Evolutionary conservation across 2,888 invertebrate genomes (phyloP), one percentile per base, ranked within the genome.

Genomic region (Epicampocera succincta): DNA sequence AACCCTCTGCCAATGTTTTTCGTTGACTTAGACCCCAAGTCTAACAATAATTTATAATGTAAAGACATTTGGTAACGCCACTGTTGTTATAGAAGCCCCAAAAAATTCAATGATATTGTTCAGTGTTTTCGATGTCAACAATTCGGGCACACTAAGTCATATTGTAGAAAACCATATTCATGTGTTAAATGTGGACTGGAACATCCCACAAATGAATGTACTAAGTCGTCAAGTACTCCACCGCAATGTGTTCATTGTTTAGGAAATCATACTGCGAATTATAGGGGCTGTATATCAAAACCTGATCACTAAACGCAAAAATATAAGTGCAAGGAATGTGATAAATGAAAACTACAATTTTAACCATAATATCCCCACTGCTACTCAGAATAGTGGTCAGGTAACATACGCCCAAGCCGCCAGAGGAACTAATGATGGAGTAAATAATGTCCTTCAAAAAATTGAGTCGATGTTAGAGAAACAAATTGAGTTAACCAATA

Each of bases 181-280:
- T 78, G 72, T 33, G 78, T 72, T 19, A 78, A 78, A 60, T 60
- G 71, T 40, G 63, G n/a, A n/a, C n/a, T n/a, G 25, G 77, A 63
- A 25, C 63, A 61, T 25, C 61, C n/a, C n/a, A n/a, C n/a, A n/a
- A n/a, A n/a, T n/a, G n/a, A n/a, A n/a, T n/a, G n/a, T n/a, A n/a
- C n/a, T n/a, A n/a, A 76, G 33, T 58, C 48, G 17, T 5, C 40
- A 42, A 63, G 44, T 58, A 46, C 56, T 13, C 71, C 56, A 48
- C 50, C 71, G 3, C 44, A 68, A 46, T 72, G 71, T n/a, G 29
- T 52, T 9, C 48, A 72, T 12, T 73, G 50, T 13, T 38, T 33
- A 60, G 44, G 58, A 19, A 71, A 71, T 46, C 56, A 60, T 19
- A 71, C 48, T 21, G 29, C 46, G 15, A 52, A 54, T 15, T 52